phyloP scores from a whole-genome alignment of 2,797 vertebrate genomes.

The Adelosebastes latens region DNA sequence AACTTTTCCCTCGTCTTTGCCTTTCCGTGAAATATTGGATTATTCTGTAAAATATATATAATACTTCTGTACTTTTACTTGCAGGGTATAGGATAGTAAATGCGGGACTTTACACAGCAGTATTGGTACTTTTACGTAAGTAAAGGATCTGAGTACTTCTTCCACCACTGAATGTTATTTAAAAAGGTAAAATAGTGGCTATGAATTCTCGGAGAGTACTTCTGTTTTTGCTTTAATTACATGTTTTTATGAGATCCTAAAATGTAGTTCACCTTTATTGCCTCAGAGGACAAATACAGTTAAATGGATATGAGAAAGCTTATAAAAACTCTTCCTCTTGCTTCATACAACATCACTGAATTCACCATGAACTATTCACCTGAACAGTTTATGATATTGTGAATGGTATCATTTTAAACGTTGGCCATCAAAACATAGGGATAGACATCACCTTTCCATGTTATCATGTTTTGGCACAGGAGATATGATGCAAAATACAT shows the following conservation, averaged over 20 bases:
- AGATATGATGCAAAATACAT: no score
- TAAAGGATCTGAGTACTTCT: neutral
- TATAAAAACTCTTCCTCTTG: neutral
- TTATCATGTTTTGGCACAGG: no score
- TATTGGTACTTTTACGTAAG: neutral
- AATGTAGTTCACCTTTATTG: neutral
- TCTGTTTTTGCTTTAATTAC: neutral
- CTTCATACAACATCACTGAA: no score
- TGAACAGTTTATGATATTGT: no score
- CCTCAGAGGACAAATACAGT: neutral
- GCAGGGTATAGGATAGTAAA: neutral
- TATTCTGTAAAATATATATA: neutral
- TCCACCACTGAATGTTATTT: neutral
- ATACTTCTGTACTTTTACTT: neutral
- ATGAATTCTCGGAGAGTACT: neutral
- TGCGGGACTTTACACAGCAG: neutral
- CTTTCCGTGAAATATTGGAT: neutral
- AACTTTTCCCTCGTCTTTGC: neutral
- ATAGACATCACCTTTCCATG: no score
- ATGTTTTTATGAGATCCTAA: neutral
- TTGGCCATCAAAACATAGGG: no score
- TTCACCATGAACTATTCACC: no score
- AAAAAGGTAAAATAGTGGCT: neutral
- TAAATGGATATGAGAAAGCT: neutral
- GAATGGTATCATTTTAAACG: no score